phyloP scores from a whole-genome alignment of 1,140 invertebrate species.

The Drosophila gunungcola region DNA sequence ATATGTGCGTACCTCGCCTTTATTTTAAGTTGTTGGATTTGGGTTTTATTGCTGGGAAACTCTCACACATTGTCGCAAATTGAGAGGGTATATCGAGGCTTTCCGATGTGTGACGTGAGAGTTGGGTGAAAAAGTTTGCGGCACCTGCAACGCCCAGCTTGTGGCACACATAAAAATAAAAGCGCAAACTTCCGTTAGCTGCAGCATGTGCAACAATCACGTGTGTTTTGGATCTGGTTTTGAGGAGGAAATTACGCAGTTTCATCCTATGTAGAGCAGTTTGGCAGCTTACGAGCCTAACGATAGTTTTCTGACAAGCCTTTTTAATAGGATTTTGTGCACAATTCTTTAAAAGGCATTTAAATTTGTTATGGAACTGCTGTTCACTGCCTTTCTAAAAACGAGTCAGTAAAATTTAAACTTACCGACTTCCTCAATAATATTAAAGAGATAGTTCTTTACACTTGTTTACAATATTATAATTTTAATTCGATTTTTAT shows the following conservation, averaged over 20 bases:
- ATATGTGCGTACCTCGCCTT: conserved; percentile 39
- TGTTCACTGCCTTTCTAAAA: not conserved
- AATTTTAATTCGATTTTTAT: too few species aligned
- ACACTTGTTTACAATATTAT: too few species aligned
- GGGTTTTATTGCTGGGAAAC: conserved; percentile 61
- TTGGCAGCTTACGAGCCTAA: conserved; percentile 2
- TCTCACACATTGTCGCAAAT: conserved; percentile 80
- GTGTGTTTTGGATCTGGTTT: conserved; percentile 55
- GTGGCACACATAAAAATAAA: conserved; percentile 49
- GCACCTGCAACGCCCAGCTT: conserved; percentile 61
- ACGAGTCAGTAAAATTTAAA: not conserved
- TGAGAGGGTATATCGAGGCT: conserved; percentile 54
- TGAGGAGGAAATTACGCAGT: conserved; percentile 40
- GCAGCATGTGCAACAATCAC: conserved; percentile 40
- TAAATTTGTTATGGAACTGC: not conserved
- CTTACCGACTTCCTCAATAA: not conserved
- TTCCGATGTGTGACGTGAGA: conserved; percentile 73
- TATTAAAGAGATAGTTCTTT: not conserved
- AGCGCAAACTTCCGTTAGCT: conserved; percentile 59
- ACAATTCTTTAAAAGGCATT: not conserved
- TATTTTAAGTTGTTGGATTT: conserved; percentile 49
- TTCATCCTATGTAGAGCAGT: conserved; percentile 29
- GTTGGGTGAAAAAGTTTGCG: conserved; percentile 26
- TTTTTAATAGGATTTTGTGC: conserved; percentile 2
- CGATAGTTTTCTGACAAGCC: conserved; percentile 1